A percentile compares a stretch with the other conserved stretches of the same genome.
These are phyloP conservation scores for Psilopogon haemacephalus DNA, from an alignment of 2,113 vertebrate genomes.

Conservation along the genomic window DNA sequence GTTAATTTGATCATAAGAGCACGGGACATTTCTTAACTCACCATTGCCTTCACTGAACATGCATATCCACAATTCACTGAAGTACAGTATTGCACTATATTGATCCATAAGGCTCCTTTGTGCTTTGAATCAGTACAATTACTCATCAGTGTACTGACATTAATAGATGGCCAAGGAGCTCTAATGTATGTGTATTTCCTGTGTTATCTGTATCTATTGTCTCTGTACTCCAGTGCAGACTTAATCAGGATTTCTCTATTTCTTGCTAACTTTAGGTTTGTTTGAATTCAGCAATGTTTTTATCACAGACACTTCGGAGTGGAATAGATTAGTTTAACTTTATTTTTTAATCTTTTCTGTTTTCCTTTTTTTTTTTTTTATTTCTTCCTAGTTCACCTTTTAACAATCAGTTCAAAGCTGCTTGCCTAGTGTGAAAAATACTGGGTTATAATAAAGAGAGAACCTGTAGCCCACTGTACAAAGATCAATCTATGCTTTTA, in stretches of 20 bases:
- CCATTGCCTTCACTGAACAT: not conserved
- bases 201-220: not conserved
- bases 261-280: not conserved
- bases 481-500: not conserved
- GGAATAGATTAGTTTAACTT: not conserved
- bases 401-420: not conserved
- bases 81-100: not conserved
- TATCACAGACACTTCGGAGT: not conserved
- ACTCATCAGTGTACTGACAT: not conserved
- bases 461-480: not conserved
- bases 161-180: not conserved
- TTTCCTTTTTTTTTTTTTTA: not conserved
- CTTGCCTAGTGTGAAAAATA: not conserved
- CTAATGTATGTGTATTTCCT: not conserved
- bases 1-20: not conserved
- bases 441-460: fast-evolving
- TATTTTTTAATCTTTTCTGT: not conserved
- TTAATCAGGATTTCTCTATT: not conserved
- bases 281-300: not conserved
- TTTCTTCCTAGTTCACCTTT: not conserved
- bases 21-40: not conserved
- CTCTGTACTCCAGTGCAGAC: not conserved
- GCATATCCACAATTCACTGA: not conserved
- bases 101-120: not conserved
- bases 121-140: not conserved